phyloP scores from a whole-genome alignment of 2,113 vertebrate species.

The Pachycephala philippinensis region DNA sequence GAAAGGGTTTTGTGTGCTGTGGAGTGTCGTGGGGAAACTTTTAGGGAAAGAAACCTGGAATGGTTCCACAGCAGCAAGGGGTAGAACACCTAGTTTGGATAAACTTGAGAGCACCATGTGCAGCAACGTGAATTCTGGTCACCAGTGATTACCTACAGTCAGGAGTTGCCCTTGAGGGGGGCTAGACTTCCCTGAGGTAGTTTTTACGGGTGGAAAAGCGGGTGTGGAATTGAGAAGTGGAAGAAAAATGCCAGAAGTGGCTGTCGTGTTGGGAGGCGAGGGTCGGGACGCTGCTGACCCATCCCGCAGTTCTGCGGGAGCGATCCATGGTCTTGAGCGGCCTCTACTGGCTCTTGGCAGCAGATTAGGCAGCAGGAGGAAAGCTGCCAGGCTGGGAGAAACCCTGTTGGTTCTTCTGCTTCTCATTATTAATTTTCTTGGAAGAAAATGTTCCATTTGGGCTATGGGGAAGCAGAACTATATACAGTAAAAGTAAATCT shows the following conservation, averaged over 20 bases:
- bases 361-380: neutral
- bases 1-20: neutral
- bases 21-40: neutral
- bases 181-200: neutral
- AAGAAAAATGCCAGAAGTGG: neutral
- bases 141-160: neutral
- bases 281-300: neutral
- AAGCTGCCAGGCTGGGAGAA: neutral
- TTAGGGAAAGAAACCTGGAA: neutral
- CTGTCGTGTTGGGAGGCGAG: fast-evolving
- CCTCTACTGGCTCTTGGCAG: neutral
- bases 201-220: neutral
- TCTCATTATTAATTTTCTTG: neutral
- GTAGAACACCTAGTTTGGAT: neutral
- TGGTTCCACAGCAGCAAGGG: neutral
- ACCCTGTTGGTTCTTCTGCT: neutral
- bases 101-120: neutral
- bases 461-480: neutral
- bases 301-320: neutral
- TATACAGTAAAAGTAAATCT: neutral
- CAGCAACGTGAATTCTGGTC: neutral
- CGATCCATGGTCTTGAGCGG: neutral
- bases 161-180: neutral
- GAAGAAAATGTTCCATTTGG: neutral
- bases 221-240: neutral